Percentiles rank a stretch among this genome's conserved stretches.
These are phyloP conservation scores for Motacilla alba DNA, from an alignment of 2,113 vertebrate genomes.

Conservation along the genomic window DNA sequence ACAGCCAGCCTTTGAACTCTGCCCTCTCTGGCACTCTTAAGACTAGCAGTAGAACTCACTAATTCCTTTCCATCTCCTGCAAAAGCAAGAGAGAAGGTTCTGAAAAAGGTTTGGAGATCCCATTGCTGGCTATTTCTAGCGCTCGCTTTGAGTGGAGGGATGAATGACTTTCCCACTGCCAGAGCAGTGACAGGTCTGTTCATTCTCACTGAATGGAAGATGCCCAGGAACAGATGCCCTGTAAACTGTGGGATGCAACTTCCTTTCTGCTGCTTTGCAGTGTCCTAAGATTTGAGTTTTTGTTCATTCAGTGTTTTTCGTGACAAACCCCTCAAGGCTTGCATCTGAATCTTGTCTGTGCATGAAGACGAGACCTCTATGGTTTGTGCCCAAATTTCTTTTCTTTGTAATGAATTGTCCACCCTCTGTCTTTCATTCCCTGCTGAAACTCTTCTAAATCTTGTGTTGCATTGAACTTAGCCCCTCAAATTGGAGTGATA, in stretches of 20 bases:
- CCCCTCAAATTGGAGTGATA: not conserved
- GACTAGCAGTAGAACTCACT: not conserved
- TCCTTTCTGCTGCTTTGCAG: not conserved
- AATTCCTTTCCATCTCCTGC: not conserved
- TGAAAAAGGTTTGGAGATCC: not conserved
- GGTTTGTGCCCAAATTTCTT: not conserved
- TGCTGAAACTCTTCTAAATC: not conserved
- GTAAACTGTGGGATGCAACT: not conserved
- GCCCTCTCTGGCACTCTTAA: not conserved
- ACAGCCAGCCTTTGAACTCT: not conserved
- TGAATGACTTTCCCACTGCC: not conserved
- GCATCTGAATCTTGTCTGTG: not conserved
- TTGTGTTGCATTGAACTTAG: not conserved
- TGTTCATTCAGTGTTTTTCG: not conserved
- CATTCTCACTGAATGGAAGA: not conserved
- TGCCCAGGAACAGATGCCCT: not conserved
- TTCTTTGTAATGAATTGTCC: not conserved
- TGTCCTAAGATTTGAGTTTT: not conserved
- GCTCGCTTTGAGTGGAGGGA: not conserved
- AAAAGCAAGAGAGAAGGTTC: not conserved
- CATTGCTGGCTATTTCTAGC: not conserved
- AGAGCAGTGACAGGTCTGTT: not conserved
- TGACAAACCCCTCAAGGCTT: not conserved
- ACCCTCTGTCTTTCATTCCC: not conserved
- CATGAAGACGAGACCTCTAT: not conserved